Evolutionary conservation across 1,140 invertebrate genomes (phyloP), one percentile per base, ranked within the genome.

Genomic region (Mycetomoellerius zeteki): DNA sequence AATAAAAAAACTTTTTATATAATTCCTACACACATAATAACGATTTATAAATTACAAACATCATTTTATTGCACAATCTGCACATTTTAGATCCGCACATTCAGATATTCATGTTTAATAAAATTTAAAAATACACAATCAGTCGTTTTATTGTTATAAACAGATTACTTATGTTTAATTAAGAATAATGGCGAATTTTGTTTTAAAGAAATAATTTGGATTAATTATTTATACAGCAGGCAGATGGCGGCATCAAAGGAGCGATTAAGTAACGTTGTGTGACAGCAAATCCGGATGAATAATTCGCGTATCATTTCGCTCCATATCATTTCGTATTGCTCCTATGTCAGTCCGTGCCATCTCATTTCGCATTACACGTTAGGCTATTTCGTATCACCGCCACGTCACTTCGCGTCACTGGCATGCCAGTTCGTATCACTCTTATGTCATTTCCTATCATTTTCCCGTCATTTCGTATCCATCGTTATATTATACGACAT

Each of bases 371-470:
- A 56, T 77, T 77, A 64, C 56, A 77, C 37, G 75, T 78, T 81
- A 81, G 64, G 64, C 65, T 67, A 47, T 81, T 81, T 81, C 77
- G 77, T 69, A 81, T 81, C 64, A 71, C 77, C 67, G 64, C 77
- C 47, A 71, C 30, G 64, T 81, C 77, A 81, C 77, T 71, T 81
- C 64, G 64, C 64, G 64, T 71, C 77, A 81, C 47, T 81, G 64
- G 64, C 47, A 69, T 19, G 77, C 77, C 64, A 71, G 47, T 81
- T 81, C 64, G 43, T 81, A 81, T 50, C 64, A 81, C 77, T 81
- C 64, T 81, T 81, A 81, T 81, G 77, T 81, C 77, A 81, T 67
- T 81, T 81, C 64, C 77, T 81, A 81, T 81, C 64, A 81, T 81
- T 81, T 80, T 81, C 64, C 64, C 77, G 64, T 71, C 77, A 71